These are phyloP conservation scores for Ridgeia piscesae DNA, from an alignment of 1,140 invertebrate genomes.

Conservation along the genomic window DNA sequence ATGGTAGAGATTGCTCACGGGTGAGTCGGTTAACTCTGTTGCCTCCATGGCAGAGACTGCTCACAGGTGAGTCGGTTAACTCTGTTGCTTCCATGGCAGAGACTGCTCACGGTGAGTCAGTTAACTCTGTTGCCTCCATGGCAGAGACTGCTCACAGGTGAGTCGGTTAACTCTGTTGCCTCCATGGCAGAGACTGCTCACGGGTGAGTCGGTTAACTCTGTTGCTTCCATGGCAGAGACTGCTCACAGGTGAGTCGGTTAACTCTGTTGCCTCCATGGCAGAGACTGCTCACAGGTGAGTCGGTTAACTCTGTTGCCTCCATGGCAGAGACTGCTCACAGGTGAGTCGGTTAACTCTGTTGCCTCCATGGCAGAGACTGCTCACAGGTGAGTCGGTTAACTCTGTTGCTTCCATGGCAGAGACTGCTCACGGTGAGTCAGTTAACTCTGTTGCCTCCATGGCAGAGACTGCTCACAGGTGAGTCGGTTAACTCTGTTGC, in stretches of 20 bases:
- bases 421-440: no score
- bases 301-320: no score
- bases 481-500: background rate
- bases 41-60: no score
- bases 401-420: no score
- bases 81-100: conserved; percentile 14
- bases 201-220: background rate
- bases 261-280: conserved; percentile 14
- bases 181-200: conserved; percentile 83
- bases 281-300: conserved; percentile 58
- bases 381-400: conserved; percentile 59
- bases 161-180: conserved; percentile 64
- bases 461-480: conserved; percentile 58
- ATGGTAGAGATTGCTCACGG: conserved; percentile 81
- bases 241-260: no score
- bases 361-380: conserved; percentile 81
- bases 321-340: no score
- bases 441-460: conserved; percentile 14
- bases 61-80: no score
- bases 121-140: no score
- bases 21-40: background rate
- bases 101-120: conserved; percentile 59
- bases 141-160: no score
- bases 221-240: no score
- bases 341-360: conserved; percentile 58